Evolutionary conservation across 2,113 vertebrate genomes (phyloP).

Genomic region (Noctilio leporinus): DNA sequence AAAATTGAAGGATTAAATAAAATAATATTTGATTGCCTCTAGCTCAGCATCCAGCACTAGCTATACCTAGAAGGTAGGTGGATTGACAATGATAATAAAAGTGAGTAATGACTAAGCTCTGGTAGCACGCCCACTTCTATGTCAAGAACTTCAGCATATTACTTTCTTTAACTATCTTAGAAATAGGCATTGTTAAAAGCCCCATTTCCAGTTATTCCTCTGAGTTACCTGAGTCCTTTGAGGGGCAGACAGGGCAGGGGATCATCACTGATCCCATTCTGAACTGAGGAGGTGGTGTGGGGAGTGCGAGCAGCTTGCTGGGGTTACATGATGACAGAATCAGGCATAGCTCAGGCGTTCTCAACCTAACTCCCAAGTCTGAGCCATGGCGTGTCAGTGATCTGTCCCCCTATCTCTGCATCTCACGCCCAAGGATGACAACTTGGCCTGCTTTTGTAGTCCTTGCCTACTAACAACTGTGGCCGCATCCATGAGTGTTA

Average conservation of each 20-base stretch:
- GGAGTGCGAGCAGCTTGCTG: not conserved
- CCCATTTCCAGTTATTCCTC: not conserved
- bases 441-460: not conserved
- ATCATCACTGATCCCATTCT: not conserved
- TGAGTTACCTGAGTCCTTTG: not conserved
- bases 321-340: not conserved
- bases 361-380: not conserved
- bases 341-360: not conserved
- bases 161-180: not conserved
- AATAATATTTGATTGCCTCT: not conserved
- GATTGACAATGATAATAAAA: not conserved
- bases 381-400: not conserved
- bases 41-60: not conserved
- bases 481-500: not conserved
- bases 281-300: not conserved
- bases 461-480: not conserved
- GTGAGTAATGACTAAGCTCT: not conserved
- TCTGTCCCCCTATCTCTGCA: not conserved
- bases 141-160: not conserved
- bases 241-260: not conserved
- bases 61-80: not conserved
- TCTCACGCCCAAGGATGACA: not conserved
- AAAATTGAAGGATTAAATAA: not conserved
- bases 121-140: not conserved
- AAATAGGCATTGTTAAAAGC: not conserved